Evolutionary conservation across 2,113 vertebrate species (phyloP).

Genomic region (Bombycilla garrulus): DNA sequence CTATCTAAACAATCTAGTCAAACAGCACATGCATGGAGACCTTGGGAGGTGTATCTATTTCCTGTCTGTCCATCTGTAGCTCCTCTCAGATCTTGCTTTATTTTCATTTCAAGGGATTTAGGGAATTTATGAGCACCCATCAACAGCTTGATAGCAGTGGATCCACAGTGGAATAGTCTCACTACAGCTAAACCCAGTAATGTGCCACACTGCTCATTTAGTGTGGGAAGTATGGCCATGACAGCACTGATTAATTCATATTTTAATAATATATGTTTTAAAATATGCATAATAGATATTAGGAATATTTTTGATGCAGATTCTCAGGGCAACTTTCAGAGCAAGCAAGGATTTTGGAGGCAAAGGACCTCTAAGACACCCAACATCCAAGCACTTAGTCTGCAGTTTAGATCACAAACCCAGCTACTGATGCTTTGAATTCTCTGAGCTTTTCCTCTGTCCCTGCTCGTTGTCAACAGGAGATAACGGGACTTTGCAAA

Average conservation of each 20-base stretch:
- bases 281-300: background rate
- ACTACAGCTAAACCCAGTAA: background rate
- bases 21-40: background rate
- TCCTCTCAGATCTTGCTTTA: background rate
- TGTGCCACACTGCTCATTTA: background rate
- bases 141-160: background rate
- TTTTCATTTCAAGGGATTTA: background rate
- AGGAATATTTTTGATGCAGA: background rate
- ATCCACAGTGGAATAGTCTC: background rate
- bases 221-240: background rate
- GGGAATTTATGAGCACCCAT: background rate
- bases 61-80: background rate
- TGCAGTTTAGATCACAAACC: background rate
- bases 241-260: background rate
- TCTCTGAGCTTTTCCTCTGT: background rate
- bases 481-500: background rate
- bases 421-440: background rate
- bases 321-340: background rate
- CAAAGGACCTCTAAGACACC: background rate
- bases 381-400: background rate
- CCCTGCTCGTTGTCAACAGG: background rate
- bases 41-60: background rate
- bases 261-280: background rate
- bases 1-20: background rate
- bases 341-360: background rate